These are phyloP conservation scores for Anodontia alba DNA, from an alignment of 2,888 invertebrate genomes.

Conservation along the genomic window DNA sequence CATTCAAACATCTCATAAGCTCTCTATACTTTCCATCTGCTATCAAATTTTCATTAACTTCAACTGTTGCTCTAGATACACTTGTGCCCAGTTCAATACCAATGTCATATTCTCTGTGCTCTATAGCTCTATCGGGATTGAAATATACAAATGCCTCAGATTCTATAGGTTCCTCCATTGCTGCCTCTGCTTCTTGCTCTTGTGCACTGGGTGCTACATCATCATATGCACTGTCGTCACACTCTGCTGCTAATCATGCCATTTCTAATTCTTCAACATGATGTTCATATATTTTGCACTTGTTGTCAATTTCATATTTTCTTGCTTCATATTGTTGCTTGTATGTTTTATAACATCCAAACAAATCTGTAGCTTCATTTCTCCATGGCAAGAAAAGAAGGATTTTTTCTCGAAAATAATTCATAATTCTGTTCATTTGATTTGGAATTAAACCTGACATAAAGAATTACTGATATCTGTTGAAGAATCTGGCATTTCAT, in stretches of 20 bases:
- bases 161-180: constrained; percentile 26
- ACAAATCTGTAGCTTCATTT: constrained; percentile 9
- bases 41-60: constrained; percentile 1
- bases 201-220: constrained; percentile 35
- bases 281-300: constrained; percentile 36
- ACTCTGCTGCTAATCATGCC: constrained; percentile 5
- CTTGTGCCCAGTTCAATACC: neutral
- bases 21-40: neutral
- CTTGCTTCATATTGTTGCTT: constrained; percentile 8
- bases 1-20: neutral
- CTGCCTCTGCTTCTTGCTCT: constrained; percentile 24
- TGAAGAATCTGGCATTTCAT: constrained; percentile 43
- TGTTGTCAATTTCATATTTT: constrained; percentile 9
- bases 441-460: constrained; percentile 25
- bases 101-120: neutral
- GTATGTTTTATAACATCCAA: constrained; percentile 10
- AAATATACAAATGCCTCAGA: neutral
- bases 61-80: neutral
- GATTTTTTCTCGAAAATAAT: constrained; percentile 27
- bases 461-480: constrained; percentile 34
- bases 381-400: constrained; percentile 35
- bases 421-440: constrained; percentile 31
- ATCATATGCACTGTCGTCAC: constrained; percentile 22
- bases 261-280: constrained; percentile 17
- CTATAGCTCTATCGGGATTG: neutral